phyloP scores from a whole-genome alignment of 30 jellyfish, hydroid and myxozoan genomes.

The Clytia hemisphaerica region DNA sequence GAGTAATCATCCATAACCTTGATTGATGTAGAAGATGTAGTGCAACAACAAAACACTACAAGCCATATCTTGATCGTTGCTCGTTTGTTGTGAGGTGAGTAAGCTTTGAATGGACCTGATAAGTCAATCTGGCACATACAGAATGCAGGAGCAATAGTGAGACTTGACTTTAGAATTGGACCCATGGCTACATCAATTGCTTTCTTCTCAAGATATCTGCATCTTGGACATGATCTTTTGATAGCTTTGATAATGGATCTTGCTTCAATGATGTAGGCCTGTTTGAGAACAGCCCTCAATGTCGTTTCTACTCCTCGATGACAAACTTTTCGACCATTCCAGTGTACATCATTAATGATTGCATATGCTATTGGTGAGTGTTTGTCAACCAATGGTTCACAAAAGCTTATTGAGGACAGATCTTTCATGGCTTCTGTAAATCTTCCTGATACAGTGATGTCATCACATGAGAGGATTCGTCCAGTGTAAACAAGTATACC shows the following conservation, averaged over 20 bases:
- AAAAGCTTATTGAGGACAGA: not conserved
- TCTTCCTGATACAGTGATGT: not conserved
- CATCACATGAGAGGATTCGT: no score
- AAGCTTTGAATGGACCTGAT: constrained; percentile 3
- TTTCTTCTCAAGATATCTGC: no score
- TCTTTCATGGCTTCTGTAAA: not conserved
- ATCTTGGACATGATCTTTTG: no score
- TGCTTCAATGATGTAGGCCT: not conserved
- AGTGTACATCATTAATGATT: no score
- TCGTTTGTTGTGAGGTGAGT: not conserved
- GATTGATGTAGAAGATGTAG: not conserved
- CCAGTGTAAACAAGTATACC: no score
- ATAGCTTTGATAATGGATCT: not conserved
- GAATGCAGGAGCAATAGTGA: not conserved
- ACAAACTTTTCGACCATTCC: no score
- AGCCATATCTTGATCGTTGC: constrained; percentile 5
- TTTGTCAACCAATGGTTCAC: constrained; percentile 7
- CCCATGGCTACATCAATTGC: no score
- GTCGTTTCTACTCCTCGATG: no score
- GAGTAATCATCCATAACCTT: constrained; percentile 7
- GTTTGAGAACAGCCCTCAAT: not conserved
- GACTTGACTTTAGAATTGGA: not conserved
- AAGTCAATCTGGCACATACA: constrained; percentile 2
- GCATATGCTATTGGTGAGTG: no score
- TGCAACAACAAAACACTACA: not conserved